A percentile compares a stretch with the other conserved stretches of the same genome.
These are phyloP conservation scores for Drosophila yooni DNA, from an alignment of 2,888 invertebrate species.

Conservation along the genomic window DNA sequence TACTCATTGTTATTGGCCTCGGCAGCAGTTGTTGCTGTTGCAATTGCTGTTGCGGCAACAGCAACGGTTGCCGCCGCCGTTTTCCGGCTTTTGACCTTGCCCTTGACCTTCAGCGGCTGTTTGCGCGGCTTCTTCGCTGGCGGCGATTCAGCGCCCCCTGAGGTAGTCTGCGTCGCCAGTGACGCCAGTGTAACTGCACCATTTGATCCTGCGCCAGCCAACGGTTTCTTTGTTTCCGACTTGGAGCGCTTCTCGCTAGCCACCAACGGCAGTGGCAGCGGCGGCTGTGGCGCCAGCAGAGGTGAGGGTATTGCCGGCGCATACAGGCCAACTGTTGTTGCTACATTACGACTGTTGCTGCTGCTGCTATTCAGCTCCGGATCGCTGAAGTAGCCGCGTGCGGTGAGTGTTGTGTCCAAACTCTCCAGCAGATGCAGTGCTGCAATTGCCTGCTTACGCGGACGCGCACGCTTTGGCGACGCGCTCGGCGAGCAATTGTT, in stretches of 20 bases:
- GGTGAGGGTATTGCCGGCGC: constrained; percentile 56
- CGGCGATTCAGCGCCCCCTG: constrained; percentile 39
- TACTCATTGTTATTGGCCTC: constrained; percentile 80
- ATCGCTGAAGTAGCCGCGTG: constrained; percentile 84
- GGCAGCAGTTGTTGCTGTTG: neutral
- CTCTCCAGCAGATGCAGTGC: constrained; percentile 77
- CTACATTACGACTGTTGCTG: constrained; percentile 33
- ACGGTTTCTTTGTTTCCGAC: constrained; percentile 85
- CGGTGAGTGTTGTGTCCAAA: constrained; percentile 77
- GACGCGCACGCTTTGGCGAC: constrained; percentile 75
- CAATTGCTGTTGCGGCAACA: neutral
- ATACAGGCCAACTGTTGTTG: constrained; percentile 47
- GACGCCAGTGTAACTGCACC: constrained; percentile 22
- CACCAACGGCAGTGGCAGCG: neutral
- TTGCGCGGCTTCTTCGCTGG: constrained; percentile 60
- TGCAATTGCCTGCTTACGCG: constrained; percentile 68
- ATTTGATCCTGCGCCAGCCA: constrained; percentile 9
- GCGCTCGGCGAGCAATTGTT: constrained; percentile 56
- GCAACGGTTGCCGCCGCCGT: constrained; percentile 11
- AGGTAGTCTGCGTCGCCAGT: constrained; percentile 50
- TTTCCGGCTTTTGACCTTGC: constrained; percentile 41
- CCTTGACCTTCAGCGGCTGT: constrained; percentile 23
- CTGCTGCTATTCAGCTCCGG: constrained; percentile 80
- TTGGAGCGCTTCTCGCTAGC: constrained; percentile 84
- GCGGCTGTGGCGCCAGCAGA: constrained; percentile 25